Evolutionary conservation across 2,888 invertebrate genomes (phyloP).

Genomic region (Yponomeuta malinellus): DNA sequence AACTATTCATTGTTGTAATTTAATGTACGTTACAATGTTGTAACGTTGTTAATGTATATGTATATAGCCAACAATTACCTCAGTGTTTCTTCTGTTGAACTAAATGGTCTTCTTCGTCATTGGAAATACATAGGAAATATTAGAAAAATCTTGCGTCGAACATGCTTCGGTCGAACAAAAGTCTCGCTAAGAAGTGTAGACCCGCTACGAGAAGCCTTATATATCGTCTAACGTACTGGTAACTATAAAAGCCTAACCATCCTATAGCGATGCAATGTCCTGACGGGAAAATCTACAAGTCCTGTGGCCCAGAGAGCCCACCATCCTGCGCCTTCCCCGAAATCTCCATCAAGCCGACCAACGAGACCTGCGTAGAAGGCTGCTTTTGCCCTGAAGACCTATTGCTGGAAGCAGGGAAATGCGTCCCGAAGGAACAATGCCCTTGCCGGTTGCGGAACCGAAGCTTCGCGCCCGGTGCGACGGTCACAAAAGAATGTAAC

Average conservation of each 20-base stretch:
- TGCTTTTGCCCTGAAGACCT: slow-evolving; percentile 91
- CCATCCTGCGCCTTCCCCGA: slow-evolving; percentile 80
- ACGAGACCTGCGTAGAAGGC: slow-evolving; percentile 85
- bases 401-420: slow-evolving; percentile 83
- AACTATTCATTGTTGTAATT: too few species aligned
- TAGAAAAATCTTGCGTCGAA: too few species aligned
- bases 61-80: too few species aligned
- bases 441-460: slow-evolving; percentile 87
- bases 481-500: slow-evolving; percentile 87
- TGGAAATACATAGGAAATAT: too few species aligned
- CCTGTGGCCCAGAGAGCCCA: slow-evolving; percentile 85
- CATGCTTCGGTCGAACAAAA: too few species aligned
- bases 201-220: not conserved
- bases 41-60: too few species aligned
- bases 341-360: slow-evolving; percentile 32
- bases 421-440: slow-evolving; percentile 82
- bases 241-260: not conserved
- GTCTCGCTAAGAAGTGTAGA: too few species aligned
- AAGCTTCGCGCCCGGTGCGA: slow-evolving; percentile 81
- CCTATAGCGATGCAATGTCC: slow-evolving; percentile 83
- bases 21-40: too few species aligned
- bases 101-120: too few species aligned
- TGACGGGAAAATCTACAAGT: slow-evolving; percentile 83
- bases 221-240: not conserved
- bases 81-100: too few species aligned